Conservation (phyloP, 2,113 vertebrate genomes). For the Empidonax alnorum region DNA sequence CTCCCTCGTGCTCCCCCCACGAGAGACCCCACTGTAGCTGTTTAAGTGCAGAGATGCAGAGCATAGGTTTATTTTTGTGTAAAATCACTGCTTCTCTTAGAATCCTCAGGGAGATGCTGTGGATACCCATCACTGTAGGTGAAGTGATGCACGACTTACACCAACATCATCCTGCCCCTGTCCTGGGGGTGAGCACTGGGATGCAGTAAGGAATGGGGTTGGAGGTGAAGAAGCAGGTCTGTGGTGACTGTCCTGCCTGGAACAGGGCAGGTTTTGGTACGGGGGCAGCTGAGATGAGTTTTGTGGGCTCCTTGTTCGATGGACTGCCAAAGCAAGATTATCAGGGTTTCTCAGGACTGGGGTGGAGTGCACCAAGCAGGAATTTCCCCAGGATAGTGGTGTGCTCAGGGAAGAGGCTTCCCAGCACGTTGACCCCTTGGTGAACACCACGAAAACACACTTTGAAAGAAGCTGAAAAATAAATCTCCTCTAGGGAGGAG, state of each 20-base stretch:
- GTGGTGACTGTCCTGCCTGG: not conserved
- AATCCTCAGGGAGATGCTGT: not conserved
- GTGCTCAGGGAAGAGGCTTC: not conserved
- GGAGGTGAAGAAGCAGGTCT: not conserved
- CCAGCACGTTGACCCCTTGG: fast-evolving
- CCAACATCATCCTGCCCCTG: fast-evolving
- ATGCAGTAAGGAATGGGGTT: not conserved
- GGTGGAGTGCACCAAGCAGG: not conserved
- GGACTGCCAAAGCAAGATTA: not conserved
- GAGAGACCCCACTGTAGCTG: fast-evolving
- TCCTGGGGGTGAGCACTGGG: not conserved
- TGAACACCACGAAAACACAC: fast-evolving
- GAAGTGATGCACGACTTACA: fast-evolving
- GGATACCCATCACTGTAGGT: fast-evolving
- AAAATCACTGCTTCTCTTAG: not conserved
- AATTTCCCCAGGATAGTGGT: fast-evolving
- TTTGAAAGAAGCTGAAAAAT: not conserved
- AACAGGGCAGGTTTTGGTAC: not conserved
- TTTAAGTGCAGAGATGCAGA: not conserved
- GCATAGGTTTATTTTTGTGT: not conserved
- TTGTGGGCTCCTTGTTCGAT: not conserved
- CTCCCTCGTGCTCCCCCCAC: fast-evolving
- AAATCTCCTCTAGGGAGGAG: not conserved
- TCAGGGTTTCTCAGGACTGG: not conserved
- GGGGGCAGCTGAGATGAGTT: not conserved